Evolutionary conservation across 2,888 invertebrate species (phyloP).

Genomic region (Agrochola lota): DNA sequence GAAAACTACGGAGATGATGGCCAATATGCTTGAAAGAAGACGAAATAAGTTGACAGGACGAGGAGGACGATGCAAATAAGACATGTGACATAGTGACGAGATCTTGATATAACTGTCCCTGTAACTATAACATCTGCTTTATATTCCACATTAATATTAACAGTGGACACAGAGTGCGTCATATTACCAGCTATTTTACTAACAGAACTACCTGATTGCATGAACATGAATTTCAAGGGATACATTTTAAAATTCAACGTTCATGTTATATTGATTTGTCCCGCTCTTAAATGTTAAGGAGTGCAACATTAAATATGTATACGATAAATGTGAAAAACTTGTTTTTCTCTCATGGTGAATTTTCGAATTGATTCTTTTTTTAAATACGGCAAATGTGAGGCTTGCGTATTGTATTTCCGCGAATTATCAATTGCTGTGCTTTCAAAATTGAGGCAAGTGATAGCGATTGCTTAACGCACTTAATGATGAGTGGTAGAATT

Average conservation of each 20-base stretch:
- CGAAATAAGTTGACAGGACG: background rate
- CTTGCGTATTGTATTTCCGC: constrained; percentile 1
- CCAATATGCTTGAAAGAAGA: background rate
- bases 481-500: background rate
- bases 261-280: constrained; percentile 65
- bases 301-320: constrained; percentile 63
- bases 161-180: constrained; percentile 81
- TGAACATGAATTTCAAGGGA: constrained; percentile 78
- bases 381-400: background rate
- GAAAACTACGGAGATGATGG: background rate
- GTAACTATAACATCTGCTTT: constrained; percentile 76
- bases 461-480: background rate
- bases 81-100: constrained; percentile 63
- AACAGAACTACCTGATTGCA: constrained; percentile 75
- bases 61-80: constrained; percentile 3
- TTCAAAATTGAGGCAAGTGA: background rate
- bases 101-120: constrained; percentile 70
- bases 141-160: constrained; percentile 90
- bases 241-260: constrained; percentile 77
- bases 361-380: constrained; percentile 15
- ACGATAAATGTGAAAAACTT: constrained; percentile 38
- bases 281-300: constrained; percentile 61
- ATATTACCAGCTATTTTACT: constrained; percentile 78
- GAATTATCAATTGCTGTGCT: background rate
- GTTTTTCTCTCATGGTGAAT: constrained; percentile 42